A percentile compares a stretch with the other conserved stretches of the same genome.
Conservation (phyloP, 2,797 vertebrate genomes). For the Falco rusticolus region DNA sequence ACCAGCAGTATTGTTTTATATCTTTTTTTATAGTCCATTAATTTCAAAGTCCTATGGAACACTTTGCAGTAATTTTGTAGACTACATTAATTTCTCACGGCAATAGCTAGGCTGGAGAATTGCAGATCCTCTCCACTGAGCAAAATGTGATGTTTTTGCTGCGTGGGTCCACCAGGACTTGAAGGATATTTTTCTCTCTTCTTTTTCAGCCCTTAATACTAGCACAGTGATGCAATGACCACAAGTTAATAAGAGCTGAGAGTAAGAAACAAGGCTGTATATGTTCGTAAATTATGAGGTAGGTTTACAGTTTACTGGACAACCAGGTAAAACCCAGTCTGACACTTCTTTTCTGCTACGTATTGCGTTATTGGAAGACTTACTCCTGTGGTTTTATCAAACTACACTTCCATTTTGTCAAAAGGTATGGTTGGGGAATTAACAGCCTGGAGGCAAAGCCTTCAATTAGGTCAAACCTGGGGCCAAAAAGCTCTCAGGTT, state of each 20-base stretch:
- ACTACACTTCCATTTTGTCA: background rate
- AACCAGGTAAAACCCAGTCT: background rate
- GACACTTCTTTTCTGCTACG: background rate
- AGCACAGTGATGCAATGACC: background rate
- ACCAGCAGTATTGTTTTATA: slow-evolving; percentile 68
- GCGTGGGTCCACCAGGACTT: background rate
- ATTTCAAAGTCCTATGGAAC: slow-evolving; percentile 68
- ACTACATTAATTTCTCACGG: slow-evolving; percentile 66
- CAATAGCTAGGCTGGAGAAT: slow-evolving; percentile 25
- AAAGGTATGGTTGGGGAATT: background rate
- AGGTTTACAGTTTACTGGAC: background rate
- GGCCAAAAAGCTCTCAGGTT: slow-evolving; percentile 8
- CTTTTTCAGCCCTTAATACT: background rate
- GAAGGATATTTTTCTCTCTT: background rate
- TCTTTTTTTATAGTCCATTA: slow-evolving; percentile 71
- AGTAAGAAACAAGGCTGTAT: background rate
- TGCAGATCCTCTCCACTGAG: slow-evolving; percentile 40
- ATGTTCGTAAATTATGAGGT: background rate
- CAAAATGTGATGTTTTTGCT: slow-evolving; percentile 34
- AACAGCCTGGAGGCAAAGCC: slow-evolving; percentile 16
- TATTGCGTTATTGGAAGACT: background rate
- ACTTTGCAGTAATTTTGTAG: slow-evolving; percentile 69
- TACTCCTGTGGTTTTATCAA: background rate
- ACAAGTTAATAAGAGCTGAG: background rate
- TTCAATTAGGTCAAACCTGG: slow-evolving; percentile 40